Percentiles rank a stretch among this genome's conserved stretches.
Evolutionary conservation across 2,797 vertebrate species (phyloP).

Genomic region (Lindbergichthys nudifrons): DNA sequence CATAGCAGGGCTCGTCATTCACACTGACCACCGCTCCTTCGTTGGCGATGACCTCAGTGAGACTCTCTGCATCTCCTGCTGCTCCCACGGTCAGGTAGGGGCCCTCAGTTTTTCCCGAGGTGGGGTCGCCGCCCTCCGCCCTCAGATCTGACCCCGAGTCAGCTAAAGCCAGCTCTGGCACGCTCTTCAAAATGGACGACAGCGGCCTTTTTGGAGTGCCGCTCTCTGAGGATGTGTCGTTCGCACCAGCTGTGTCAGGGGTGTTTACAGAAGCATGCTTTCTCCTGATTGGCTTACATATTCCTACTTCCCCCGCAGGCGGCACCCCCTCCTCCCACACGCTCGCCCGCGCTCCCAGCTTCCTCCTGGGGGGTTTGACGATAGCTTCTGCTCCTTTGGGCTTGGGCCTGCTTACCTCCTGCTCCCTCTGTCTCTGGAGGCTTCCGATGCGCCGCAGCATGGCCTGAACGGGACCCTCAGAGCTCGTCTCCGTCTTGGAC

Average conservation of each 20-base stretch:
- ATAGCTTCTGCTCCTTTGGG: constrained; percentile 77
- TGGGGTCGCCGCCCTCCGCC: constrained; percentile 5
- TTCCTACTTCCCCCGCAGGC: constrained; percentile 52
- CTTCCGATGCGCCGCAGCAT: constrained; percentile 90
- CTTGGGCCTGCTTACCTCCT: constrained; percentile 74
- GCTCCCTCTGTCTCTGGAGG: constrained; percentile 86
- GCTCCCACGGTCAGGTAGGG: constrained; percentile 79
- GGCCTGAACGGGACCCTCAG: constrained; percentile 87
- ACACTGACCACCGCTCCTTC: constrained; percentile 54
- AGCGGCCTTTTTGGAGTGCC: constrained; percentile 73
- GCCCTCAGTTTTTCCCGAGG: constrained; percentile 59
- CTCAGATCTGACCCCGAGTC: constrained; percentile 52
- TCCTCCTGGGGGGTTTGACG: constrained; percentile 88
- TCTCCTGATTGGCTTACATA: constrained; percentile 79
- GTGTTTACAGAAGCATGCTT: constrained; percentile 67
- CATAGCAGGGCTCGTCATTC: constrained; percentile 82
- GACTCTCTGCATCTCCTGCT: constrained; percentile 47
- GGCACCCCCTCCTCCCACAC: constrained; percentile 80
- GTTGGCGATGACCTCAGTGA: constrained; percentile 73
- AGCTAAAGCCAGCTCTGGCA: constrained; percentile 59
- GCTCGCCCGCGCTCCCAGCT: constrained; percentile 80
- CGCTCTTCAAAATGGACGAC: constrained; percentile 77
- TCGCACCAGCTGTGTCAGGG: constrained; percentile 37
- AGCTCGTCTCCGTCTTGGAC: constrained; percentile 71
- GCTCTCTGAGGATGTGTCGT: constrained; percentile 63